A percentile compares a stretch with the other conserved stretches of the same genome.
phyloP scores from a whole-genome alignment of 2,113 vertebrate species.

The Monopterus albus region DNA sequence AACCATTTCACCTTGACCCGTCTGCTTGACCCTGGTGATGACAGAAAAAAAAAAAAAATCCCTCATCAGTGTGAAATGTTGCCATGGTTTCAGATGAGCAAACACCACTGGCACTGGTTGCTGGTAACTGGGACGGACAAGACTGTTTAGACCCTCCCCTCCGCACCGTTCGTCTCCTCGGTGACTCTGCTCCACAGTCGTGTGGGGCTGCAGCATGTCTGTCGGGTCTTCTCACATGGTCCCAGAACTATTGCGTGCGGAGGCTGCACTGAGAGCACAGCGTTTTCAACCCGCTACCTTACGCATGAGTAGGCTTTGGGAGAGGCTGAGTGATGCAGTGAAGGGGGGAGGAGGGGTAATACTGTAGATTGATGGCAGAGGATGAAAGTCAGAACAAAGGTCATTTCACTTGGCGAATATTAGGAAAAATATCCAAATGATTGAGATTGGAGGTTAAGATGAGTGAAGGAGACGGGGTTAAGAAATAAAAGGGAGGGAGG shows the following conservation, averaged over 20 bases:
- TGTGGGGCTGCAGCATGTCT: constrained; percentile 62
- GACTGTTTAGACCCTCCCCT: constrained; percentile 40
- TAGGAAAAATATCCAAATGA: constrained; percentile 48
- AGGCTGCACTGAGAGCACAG: constrained; percentile 67
- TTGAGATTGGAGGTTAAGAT: constrained; percentile 23
- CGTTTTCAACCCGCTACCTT: constrained; percentile 71
- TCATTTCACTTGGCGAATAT: constrained; percentile 52
- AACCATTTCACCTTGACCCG: constrained; percentile 72
- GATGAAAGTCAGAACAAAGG: constrained; percentile 61
- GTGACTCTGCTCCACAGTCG: constrained; percentile 50
- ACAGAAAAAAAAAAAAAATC: constrained; percentile 53
- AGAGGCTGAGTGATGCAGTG: constrained; percentile 51
- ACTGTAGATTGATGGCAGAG: constrained; percentile 43
- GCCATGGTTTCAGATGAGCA: constrained; percentile 66
- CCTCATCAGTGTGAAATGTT: constrained; percentile 69
- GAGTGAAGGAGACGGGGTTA: constrained; percentile 20
- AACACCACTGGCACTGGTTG: constrained; percentile 63
- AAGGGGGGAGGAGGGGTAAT: constrained; percentile 1
- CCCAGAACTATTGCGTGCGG: constrained; percentile 77
- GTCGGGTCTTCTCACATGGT: constrained; percentile 69
- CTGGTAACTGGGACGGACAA: constrained; percentile 21
- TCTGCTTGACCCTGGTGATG: constrained; percentile 60
- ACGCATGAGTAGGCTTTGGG: constrained; percentile 77
- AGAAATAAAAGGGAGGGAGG: constrained; percentile 27
- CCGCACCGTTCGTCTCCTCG: constrained; percentile 28